Evolutionary conservation across 2,888 invertebrate genomes (phyloP).

Genomic region (Epinotia ramella): DNA sequence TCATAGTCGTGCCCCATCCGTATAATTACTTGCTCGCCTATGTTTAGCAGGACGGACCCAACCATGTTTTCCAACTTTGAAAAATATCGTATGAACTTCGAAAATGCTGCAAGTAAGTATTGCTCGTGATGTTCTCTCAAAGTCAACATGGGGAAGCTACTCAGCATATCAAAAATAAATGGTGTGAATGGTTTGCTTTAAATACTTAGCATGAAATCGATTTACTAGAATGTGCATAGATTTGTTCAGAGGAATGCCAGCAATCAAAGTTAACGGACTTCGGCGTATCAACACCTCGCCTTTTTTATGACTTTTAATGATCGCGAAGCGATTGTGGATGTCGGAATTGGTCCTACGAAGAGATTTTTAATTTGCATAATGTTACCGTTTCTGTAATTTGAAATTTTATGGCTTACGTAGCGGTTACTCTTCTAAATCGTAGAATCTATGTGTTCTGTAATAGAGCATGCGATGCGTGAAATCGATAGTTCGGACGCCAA

Average conservation of each 20-base stretch:
- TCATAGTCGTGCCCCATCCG: constrained; percentile 65
- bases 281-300: constrained; percentile 48
- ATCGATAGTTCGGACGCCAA: constrained; percentile 23
- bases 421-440: constrained; percentile 47
- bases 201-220: neutral
- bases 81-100: constrained; percentile 32
- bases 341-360: constrained; percentile 59
- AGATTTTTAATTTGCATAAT: constrained; percentile 68
- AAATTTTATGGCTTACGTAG: constrained; percentile 68
- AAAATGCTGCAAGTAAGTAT: constrained; percentile 55
- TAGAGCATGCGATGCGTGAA: constrained; percentile 38
- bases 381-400: constrained; percentile 69
- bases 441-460: constrained; percentile 28
- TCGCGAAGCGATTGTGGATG: constrained; percentile 51
- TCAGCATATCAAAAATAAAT: neutral
- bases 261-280: constrained; percentile 60
- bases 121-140: neutral
- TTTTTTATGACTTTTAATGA: constrained; percentile 55
- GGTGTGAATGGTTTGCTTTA: no score
- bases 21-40: constrained; percentile 55
- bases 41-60: constrained; percentile 53
- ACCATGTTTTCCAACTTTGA: constrained; percentile 36
- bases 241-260: constrained; percentile 44
- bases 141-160: neutral
- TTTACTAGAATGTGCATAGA: constrained; percentile 31